These are phyloP conservation scores for Leucania comma DNA, from an alignment of 2,888 invertebrate species.

Conservation along the genomic window DNA sequence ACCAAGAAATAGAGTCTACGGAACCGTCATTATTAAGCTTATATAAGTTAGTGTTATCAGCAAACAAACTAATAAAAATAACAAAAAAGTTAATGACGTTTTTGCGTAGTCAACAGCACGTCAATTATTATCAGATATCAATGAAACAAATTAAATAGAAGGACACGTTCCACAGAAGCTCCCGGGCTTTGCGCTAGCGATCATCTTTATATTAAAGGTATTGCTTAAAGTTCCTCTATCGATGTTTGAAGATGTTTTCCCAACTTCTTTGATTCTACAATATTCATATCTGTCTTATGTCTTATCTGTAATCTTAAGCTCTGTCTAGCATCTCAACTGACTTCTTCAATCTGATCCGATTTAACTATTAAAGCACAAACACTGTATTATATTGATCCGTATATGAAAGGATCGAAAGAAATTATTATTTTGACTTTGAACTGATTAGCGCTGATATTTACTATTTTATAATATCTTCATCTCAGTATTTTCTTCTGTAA, in stretches of 20 bases:
- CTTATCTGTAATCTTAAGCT: not conserved
- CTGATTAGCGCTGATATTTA: constrained; percentile 17
- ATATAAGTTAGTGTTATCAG: constrained; percentile 60
- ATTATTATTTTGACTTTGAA: constrained; percentile 51
- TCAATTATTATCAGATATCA: constrained; percentile 41
- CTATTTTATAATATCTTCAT: not conserved
- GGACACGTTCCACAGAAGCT: constrained; percentile 15
- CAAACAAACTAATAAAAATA: constrained; percentile 46
- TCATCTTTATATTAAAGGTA: constrained; percentile 12
- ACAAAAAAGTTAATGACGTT: constrained; percentile 51
- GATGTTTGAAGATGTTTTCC: not conserved
- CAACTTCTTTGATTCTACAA: not conserved
- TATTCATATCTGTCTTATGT: not conserved
- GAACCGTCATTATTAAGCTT: constrained; percentile 32
- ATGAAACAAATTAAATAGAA: constrained; percentile 25
- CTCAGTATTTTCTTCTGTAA: not conserved
- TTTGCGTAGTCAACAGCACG: constrained; percentile 34
- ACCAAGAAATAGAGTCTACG: constrained; percentile 44
- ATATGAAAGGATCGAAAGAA: constrained; percentile 41
- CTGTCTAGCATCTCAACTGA: not conserved
- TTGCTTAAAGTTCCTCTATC: not conserved
- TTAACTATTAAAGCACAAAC: constrained; percentile 12
- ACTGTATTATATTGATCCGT: constrained; percentile 32
- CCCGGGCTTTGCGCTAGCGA: constrained; percentile 29
- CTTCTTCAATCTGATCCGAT: constrained; percentile 22